Percentiles rank a stretch among this genome's conserved stretches.
phyloP scores from a whole-genome alignment of 1,140 invertebrate species.

The Aporrectodea caliginosa region DNA sequence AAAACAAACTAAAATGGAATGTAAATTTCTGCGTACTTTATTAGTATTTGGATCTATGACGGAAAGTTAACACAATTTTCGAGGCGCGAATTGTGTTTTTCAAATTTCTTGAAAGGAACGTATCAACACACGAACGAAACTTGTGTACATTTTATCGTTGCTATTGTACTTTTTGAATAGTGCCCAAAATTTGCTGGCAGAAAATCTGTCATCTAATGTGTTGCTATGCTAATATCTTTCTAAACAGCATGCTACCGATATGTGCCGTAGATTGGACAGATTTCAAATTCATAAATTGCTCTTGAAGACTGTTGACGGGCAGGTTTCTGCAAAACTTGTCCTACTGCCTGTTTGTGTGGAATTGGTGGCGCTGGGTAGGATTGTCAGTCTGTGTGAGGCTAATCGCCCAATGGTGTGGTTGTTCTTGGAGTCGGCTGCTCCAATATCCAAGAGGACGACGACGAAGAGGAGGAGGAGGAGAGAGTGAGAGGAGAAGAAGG shows the following conservation, averaged over 20 bases:
- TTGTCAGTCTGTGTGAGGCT: neutral
- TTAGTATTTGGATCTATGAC: conserved; percentile 3
- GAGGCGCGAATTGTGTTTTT: neutral
- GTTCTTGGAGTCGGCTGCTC: no score
- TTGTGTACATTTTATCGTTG: conserved; percentile 1
- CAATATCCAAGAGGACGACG: no score
- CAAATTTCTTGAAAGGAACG: neutral
- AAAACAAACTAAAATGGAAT: neutral
- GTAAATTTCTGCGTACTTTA: neutral
- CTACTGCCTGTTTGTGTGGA: neutral
- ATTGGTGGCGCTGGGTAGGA: neutral
- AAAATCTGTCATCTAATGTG: neutral
- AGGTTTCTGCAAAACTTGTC: neutral
- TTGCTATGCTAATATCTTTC: neutral
- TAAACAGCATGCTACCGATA: neutral
- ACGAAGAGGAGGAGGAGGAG: no score
- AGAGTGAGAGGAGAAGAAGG: no score
- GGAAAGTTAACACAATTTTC: neutral
- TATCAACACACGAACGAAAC: neutral
- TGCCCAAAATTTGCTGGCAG: neutral
- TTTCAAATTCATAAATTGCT: neutral
- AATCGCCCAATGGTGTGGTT: neutral
- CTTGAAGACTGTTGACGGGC: neutral
- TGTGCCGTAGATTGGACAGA: neutral
- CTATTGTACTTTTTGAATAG: neutral